phyloP scores from a whole-genome alignment of 2,888 invertebrate species.

The Thera obeliscata region DNA sequence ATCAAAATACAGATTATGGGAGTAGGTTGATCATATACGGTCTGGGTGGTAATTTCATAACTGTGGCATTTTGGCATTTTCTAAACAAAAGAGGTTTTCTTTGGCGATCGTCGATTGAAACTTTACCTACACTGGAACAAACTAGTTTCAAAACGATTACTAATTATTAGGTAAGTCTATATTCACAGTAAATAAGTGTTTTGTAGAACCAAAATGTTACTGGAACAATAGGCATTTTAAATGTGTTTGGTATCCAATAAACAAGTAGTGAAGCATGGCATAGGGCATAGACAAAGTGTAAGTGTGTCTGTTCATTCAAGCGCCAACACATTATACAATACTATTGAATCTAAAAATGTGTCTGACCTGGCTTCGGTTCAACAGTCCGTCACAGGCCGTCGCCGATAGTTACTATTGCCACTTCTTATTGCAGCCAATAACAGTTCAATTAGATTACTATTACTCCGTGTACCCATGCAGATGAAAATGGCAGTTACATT shows the following conservation, averaged over 20 bases:
- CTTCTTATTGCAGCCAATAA: slow-evolving; percentile 68
- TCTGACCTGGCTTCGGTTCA: slow-evolving; percentile 60
- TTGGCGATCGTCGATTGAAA: too few relatives aligned
- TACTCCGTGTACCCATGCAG: slow-evolving; percentile 68
- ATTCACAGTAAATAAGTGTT: too few relatives aligned
- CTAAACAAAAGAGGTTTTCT: neutral
- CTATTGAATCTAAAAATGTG: slow-evolving; percentile 38
- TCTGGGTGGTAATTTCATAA: neutral
- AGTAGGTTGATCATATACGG: neutral
- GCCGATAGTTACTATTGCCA: slow-evolving; percentile 41
- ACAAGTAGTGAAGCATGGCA: neutral
- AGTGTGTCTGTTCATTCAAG: neutral
- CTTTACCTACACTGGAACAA: too few relatives aligned
- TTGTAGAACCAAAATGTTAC: too few relatives aligned
- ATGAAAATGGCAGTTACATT: slow-evolving; percentile 68
- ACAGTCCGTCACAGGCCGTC: slow-evolving; percentile 57
- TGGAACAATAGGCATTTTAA: too few relatives aligned
- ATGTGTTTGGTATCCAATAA: neutral
- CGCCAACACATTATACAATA: neutral
- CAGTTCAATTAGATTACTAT: slow-evolving; percentile 81
- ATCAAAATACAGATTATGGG: slow-evolving; percentile 15
- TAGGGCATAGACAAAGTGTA: neutral
- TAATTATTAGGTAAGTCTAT: too few relatives aligned
- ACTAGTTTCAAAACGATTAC: neutral
- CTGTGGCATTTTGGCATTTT: too few relatives aligned